These are phyloP conservation scores for Sparidentex hasta DNA, from an alignment of 2,797 vertebrate genomes.

Conservation along the genomic window DNA sequence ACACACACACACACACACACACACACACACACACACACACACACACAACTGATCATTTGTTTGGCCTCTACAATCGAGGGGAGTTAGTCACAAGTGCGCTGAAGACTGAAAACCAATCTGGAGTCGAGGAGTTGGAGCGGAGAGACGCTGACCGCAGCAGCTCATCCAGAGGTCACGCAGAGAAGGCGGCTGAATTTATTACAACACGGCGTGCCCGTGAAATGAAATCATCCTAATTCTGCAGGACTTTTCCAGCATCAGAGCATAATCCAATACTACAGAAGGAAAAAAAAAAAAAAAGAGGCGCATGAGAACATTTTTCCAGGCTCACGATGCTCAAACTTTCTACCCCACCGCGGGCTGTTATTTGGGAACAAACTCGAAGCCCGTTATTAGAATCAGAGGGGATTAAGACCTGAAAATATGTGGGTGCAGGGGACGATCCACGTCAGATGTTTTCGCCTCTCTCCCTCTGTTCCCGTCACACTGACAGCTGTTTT, in stretches of 20 bases:
- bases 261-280: conserved; percentile 36
- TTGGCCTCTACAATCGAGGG: neutral
- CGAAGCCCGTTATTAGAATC: conserved; percentile 10
- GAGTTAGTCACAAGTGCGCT: conserved; percentile 23
- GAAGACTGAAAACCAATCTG: conserved; percentile 7
- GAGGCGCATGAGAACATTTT: conserved; percentile 33
- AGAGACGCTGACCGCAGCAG: conserved; percentile 21
- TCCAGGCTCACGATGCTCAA: conserved; percentile 42
- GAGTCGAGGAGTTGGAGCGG: conserved; percentile 33
- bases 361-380: conserved; percentile 1
- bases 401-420: conserved; percentile 10
- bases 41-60: neutral
- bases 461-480: neutral
- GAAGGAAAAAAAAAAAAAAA: neutral
- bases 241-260: conserved; percentile 51
- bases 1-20: conserved; percentile 8
- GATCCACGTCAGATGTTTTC: conserved; percentile 5
- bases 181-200: conserved; percentile 50
- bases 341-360: conserved; percentile 17
- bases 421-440: neutral
- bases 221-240: conserved; percentile 64
- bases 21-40: conserved; percentile 7
- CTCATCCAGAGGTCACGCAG: conserved; percentile 53
- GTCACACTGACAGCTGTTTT: conserved; percentile 42
- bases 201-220: conserved; percentile 35